Base-by-base conservation (phyloP, 2,113 vertebrate species). In the Notarius quadriscutis region DNA sequence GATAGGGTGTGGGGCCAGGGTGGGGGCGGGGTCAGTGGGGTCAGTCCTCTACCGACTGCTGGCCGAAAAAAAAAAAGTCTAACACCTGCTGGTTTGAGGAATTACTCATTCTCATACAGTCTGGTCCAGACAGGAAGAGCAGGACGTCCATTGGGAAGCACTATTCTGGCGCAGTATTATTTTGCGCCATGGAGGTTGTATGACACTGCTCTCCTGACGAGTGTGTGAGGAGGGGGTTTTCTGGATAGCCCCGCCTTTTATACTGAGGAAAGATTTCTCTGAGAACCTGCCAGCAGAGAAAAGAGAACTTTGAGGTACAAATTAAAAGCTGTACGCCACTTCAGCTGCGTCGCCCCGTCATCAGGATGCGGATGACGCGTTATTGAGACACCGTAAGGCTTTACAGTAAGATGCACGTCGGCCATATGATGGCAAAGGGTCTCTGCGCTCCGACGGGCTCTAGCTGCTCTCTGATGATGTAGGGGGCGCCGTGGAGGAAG, bases 371-470 rank as follows among this genome's bases (percentile, higher is more conserved):
- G 96, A 97, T 96, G 98, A 97, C 96, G 90, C 96, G 58, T 97
- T 96, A 96, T 97, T 97, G 97, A 98, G 98, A 98, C 57, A 14
- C 96, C 97, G 95, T 98, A 98, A 97, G 98, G 98, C 97, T 99
- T 99, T 99, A 97, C 97, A 97, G 98, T 99, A 98, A 97, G 98
- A 79, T 98, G 97, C 97, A 97, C 97, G 97, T 97, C 96, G 96
- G 98, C 98, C 97, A 99, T 99, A 98, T 98, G 97, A 99, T 99
- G 98, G 98, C 97, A 97, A 41, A 97, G 96, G 97, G 96, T 97
- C 96, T 96, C 95, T 93, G 93, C 94, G 92, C 96, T 96, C 93
- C 94, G 93, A 90, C 88, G 95, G 94, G 92, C 97, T 97, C 97
- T 98, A 99, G 96, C 97, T 99, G 96, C 98, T 99, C 96, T 99